Conservation (phyloP, 1,140 invertebrate species). For the Formica exsecta region DNA sequence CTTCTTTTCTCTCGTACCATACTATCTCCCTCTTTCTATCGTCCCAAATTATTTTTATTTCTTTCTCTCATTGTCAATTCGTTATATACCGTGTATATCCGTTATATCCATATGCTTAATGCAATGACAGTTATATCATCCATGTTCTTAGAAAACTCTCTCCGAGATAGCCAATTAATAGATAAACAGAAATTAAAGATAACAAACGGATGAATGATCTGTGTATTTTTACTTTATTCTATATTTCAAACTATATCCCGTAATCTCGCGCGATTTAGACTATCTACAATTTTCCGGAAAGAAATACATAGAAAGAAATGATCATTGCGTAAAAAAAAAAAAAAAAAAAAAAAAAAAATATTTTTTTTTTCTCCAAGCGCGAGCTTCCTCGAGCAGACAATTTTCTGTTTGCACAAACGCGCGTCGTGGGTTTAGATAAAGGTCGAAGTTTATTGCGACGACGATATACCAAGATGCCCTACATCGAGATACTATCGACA, state of each 20-base stretch:
- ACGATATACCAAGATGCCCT: not conserved
- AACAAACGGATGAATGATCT: slow-evolving; percentile 1
- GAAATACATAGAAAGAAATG: not conserved
- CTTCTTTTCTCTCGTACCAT: not conserved
- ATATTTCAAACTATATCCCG: slow-evolving; percentile 1
- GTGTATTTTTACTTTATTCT: not conserved
- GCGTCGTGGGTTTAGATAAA: not conserved
- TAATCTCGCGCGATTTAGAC: not conserved
- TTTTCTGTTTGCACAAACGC: slow-evolving; percentile 24
- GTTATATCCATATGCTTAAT: not conserved
- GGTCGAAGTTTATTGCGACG: slow-evolving; percentile 17
- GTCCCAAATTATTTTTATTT: not conserved
- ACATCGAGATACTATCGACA: not conserved
- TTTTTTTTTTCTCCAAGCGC: too few species aligned
- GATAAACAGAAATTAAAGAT: slow-evolving; percentile 1
- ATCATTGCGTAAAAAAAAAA: slow-evolving; percentile 4
- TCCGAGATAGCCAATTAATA: not conserved
- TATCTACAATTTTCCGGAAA: not conserved
- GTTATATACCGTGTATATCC: not conserved
- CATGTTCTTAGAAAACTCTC: not conserved
- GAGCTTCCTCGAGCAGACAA: not conserved
- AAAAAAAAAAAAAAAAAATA: not conserved
- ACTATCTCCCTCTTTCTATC: not conserved
- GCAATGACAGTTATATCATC: not conserved
- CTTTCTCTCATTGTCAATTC: not conserved